Percentiles rank a stretch among this genome's conserved stretches.
Conservation (phyloP, 2,797 vertebrate species). For the Cyprinella venusta region DNA sequence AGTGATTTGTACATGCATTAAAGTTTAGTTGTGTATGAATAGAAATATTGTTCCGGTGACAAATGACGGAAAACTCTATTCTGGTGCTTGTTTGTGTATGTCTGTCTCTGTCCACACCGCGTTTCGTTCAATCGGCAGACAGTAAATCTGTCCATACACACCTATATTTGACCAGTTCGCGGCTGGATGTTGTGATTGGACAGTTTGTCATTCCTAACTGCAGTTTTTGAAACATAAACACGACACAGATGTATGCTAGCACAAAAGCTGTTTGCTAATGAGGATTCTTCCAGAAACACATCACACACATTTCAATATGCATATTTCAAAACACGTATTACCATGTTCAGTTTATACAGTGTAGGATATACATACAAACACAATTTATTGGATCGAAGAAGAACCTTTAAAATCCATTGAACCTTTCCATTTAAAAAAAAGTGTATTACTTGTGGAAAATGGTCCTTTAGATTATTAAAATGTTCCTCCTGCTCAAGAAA, state of each 20-base stretch:
- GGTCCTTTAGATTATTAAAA: background rate
- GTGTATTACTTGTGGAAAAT: background rate
- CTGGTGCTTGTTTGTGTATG: background rate
- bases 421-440: background rate
- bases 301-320: background rate
- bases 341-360: background rate
- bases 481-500: background rate
- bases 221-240: constrained; percentile 1
- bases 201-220: background rate
- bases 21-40: background rate
- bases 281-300: background rate
- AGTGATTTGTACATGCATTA: background rate
- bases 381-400: too few species aligned
- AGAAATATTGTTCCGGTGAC: background rate
- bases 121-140: background rate
- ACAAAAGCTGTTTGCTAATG: background rate
- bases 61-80: background rate
- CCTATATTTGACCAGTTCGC: background rate
- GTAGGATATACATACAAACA: background rate
- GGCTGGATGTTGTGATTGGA: background rate
- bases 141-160: background rate
- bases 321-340: background rate
- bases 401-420: background rate
- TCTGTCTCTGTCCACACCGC: background rate
- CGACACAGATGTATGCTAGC: background rate